Evolutionary conservation across 2,113 vertebrate genomes (phyloP), one percentile per base, ranked within the genome.

Genomic region (Xenus cinereus): DNA sequence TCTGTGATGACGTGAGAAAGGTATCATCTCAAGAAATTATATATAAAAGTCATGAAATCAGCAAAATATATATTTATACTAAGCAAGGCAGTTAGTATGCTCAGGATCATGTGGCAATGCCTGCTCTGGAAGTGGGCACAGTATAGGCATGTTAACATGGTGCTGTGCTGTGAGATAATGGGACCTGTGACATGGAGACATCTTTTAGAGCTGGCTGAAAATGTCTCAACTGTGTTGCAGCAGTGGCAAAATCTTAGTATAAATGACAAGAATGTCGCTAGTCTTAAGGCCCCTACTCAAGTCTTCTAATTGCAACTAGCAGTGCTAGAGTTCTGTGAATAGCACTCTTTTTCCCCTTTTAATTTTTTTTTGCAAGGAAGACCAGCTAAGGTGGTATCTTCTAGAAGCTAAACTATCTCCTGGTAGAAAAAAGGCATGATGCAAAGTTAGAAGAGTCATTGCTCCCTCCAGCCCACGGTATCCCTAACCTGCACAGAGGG

Each of bases 11-110:
- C 9, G 15, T 53, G 54, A 66, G 57, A 72, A 90, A 79, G 13
- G 26, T 19, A 28, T 17, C 0, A 0, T 35, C 23, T 48, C 35
- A 41, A 69, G 27, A 69, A n/a, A 53, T 62, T 51, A 15, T 10
- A 46, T 9, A 19, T 7, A 60, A 51, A 83, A 60, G 6, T 37
- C 0, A 84, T 0, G 1, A 87, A 95, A 92, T 35, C 30, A 50
- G 45, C 14, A 77, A 63, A 87, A 81, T 59, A 56, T 2, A 2
- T 50, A 20, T 71, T 66, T 53, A 37, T 35, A 53, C 6, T 21
- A 48, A 41, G 37, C 6, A 85, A 60, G 39, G 8, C 5, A 57
- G 50, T 41, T 19, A 60, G 87, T 12, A 23, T 7, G n/a, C n/a
- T 78, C 45, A 48, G 50, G 46, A 59, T 45, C 20, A 10, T 9